phyloP scores from a whole-genome alignment of 2,113 vertebrate species.

The Mustela nigripes region DNA sequence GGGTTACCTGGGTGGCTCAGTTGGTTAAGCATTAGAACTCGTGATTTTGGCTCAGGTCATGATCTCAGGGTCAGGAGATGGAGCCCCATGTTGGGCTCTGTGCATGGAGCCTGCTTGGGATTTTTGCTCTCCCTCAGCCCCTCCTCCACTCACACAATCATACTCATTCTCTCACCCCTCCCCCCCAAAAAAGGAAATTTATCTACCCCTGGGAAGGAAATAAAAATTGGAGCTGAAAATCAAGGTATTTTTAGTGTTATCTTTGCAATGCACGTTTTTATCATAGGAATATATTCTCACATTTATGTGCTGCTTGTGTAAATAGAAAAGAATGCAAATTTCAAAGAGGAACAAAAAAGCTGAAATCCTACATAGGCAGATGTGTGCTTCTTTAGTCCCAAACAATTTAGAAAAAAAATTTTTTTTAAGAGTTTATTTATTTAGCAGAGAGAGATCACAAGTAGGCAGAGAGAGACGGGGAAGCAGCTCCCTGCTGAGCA shows the following conservation, averaged over 20 bases:
- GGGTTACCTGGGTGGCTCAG: background rate
- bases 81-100: background rate
- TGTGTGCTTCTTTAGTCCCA: background rate
- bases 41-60: background rate
- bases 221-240: background rate
- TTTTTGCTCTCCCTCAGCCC: background rate
- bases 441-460: no score
- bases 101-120: background rate
- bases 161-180: no score
- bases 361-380: background rate
- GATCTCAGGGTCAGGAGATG: background rate
- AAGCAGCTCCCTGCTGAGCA: no score
- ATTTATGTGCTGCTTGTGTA: background rate
- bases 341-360: background rate
- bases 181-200: background rate
- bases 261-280: background rate
- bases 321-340: background rate
- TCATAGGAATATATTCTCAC: background rate
- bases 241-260: background rate
- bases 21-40: background rate
- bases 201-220: background rate
- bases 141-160: background rate
- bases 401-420: background rate
- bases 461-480: no score
- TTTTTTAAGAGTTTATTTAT: no score